These are phyloP conservation scores for Alca torda DNA, from an alignment of 2,797 vertebrate species.

Conservation along the genomic window DNA sequence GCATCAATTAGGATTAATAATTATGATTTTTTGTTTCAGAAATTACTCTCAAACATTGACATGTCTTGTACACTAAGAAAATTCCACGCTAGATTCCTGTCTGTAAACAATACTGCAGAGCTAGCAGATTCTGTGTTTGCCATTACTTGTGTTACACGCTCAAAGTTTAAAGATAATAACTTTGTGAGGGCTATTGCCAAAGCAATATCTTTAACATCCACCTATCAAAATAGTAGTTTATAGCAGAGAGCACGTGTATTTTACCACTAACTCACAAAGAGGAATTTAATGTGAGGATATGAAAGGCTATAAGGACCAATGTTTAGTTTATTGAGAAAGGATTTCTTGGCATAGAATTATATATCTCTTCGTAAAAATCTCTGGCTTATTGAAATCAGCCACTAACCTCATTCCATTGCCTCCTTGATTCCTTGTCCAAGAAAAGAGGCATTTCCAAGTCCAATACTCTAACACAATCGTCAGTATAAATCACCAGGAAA, in stretches of 20 bases:
- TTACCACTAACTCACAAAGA: background rate
- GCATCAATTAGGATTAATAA: background rate
- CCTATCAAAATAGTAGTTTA: background rate
- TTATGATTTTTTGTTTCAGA: background rate
- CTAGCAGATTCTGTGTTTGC: background rate
- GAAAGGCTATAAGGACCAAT: background rate
- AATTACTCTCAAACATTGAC: background rate
- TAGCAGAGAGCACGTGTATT: background rate
- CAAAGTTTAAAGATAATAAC: background rate
- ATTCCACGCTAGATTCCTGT: background rate
- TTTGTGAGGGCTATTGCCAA: background rate
- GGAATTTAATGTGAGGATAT: background rate
- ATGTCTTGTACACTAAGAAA: accelerated
- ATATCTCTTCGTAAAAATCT: background rate
- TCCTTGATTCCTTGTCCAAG: background rate
- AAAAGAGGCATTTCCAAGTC: background rate
- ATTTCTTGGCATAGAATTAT: background rate
- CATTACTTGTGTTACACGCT: background rate
- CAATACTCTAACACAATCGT: background rate
- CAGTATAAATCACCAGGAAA: slow-evolving; percentile 35
- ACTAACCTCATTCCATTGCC: background rate
- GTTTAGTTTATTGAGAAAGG: background rate
- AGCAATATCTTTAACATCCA: background rate
- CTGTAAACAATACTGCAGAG: background rate
- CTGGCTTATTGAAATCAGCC: slow-evolving; percentile 6